phyloP scores from a whole-genome alignment of 2,888 invertebrate species.

The Rotaria sp. region DNA sequence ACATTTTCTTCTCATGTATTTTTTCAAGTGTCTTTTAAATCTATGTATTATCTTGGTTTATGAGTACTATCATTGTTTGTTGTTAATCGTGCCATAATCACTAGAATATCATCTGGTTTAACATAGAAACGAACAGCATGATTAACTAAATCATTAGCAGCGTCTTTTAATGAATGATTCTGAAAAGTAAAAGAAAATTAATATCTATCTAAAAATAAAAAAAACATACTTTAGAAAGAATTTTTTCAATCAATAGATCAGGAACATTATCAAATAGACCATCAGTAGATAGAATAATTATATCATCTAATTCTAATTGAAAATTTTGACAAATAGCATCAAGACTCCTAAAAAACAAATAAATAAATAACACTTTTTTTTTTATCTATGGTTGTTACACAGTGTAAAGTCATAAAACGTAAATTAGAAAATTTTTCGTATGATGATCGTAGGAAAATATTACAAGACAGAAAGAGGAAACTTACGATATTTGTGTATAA shows the following conservation, averaged over 20 bases:
- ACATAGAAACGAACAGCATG: conserved; percentile 35
- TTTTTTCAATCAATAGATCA: conserved; percentile 32
- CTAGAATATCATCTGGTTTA: conserved; percentile 41
- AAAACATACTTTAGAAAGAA: conserved; percentile 23
- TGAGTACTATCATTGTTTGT: neutral
- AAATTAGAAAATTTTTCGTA: neutral
- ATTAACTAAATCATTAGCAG: conserved; percentile 33
- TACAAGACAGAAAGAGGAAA: neutral
- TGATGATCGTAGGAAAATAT: neutral
- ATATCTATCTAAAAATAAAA: no score
- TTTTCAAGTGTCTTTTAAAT: no score
- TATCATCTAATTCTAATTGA: conserved; percentile 35
- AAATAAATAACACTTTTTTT: neutral
- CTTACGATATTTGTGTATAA: conserved; percentile 33
- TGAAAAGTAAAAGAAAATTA: neutral
- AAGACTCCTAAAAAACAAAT: neutral
- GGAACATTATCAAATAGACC: conserved; percentile 40
- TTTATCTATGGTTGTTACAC: neutral
- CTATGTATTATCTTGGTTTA: neutral
- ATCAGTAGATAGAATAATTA: conserved; percentile 39
- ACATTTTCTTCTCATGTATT: no score
- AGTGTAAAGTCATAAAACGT: neutral
- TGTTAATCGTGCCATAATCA: conserved; percentile 33
- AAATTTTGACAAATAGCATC: conserved; percentile 29
- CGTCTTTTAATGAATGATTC: conserved; percentile 32